Percentiles rank a stretch among this genome's conserved stretches.
Conservation (phyloP, 64 coral and sea anemone genomes). For the Montipora foliosa region DNA sequence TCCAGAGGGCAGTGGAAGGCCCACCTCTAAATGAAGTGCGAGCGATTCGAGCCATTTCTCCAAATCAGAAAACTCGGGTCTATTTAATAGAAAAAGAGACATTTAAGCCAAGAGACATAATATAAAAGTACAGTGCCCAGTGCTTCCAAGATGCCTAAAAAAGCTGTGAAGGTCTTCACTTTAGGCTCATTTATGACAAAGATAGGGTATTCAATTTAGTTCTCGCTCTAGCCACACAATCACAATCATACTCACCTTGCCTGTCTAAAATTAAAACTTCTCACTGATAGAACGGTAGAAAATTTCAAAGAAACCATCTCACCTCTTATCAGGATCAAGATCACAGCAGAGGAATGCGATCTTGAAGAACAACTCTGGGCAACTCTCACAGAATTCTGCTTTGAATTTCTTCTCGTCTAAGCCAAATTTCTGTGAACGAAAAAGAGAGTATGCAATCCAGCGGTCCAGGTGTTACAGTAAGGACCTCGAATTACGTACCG, state of each 20-base stretch:
- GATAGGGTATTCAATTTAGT: background rate
- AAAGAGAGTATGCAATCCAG: no score
- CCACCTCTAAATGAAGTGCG: conserved; percentile 87
- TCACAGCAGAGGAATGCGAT: conserved; percentile 88
- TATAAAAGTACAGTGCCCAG: background rate
- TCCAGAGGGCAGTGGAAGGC: conserved; percentile 83
- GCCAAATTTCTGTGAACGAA: conserved; percentile 48
- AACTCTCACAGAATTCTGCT: conserved; percentile 76
- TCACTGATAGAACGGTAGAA: background rate
- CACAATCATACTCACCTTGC: background rate
- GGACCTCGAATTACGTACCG: no score
- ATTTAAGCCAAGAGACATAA: background rate
- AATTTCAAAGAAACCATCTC: background rate
- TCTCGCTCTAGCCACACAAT: background rate
- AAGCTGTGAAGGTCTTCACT: background rate
- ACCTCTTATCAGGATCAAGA: conserved; percentile 93
- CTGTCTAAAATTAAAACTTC: background rate
- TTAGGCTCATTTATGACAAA: background rate
- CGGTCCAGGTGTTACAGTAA: no score
- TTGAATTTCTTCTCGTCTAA: conserved; percentile 87
- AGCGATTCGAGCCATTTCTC: conserved; percentile 90
- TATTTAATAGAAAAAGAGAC: conserved; percentile 11
- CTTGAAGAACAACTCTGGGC: conserved; percentile 86
- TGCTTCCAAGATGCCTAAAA: background rate
- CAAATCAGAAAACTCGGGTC: conserved; percentile 81